Conservation (phyloP, 2,888 invertebrate species). For the Scaeva pyrastri region DNA sequence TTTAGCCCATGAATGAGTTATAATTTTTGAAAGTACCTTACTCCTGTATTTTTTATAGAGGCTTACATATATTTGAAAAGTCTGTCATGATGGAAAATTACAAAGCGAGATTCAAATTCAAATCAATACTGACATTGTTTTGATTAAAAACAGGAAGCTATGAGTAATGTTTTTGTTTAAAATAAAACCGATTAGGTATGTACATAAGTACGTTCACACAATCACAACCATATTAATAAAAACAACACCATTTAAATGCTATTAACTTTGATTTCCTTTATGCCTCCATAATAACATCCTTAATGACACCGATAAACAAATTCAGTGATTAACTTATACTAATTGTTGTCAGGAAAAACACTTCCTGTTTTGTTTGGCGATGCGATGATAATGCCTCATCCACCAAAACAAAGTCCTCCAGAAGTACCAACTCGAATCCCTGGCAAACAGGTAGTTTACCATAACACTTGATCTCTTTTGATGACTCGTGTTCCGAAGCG, state of each 20-base stretch:
- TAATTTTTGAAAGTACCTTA: no score
- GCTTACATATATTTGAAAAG: no score
- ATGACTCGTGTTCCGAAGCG: constrained; percentile 50
- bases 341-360: constrained; percentile 46
- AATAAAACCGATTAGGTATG: neutral
- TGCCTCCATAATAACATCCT: neutral
- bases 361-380: constrained; percentile 42
- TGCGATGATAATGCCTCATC: constrained; percentile 8
- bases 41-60: no score
- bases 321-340: constrained; percentile 28
- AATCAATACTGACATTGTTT: no score
- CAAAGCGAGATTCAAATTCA: no score
- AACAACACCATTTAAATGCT: neutral
- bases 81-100: no score
- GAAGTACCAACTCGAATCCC: constrained; percentile 47
- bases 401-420: constrained; percentile 25
- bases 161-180: neutral
- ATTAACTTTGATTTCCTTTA: neutral
- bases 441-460: constrained; percentile 61
- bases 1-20: no score
- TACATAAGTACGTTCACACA: no score
- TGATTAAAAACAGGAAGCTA: neutral
- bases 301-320: constrained; percentile 36
- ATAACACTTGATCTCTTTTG: constrained; percentile 58
- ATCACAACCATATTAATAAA: no score